Evolutionary conservation across 2,888 invertebrate genomes (phyloP).

Genomic region (Mythimna loreyi): DNA sequence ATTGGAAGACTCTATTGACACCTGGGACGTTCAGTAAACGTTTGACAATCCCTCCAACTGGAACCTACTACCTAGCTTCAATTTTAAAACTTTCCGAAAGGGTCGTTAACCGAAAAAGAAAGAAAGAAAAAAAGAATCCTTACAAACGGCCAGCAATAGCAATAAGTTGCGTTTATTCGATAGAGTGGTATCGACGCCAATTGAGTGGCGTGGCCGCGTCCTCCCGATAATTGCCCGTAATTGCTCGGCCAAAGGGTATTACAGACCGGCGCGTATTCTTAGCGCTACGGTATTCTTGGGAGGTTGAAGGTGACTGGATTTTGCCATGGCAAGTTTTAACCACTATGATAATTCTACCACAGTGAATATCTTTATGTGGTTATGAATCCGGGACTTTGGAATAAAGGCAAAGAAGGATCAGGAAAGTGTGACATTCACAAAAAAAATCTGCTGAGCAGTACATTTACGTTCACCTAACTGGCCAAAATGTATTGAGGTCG

Average conservation of each 20-base stretch:
- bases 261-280: slow-evolving; percentile 45
- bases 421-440: no score
- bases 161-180: slow-evolving; percentile 71
- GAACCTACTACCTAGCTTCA: no score
- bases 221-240: slow-evolving; percentile 77
- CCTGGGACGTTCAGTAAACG: no score
- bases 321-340: background rate
- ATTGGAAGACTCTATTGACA: no score
- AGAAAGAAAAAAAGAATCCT: slow-evolving; percentile 15
- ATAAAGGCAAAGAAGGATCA: no score
- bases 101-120: slow-evolving; percentile 44
- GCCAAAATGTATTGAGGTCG: no score
- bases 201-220: slow-evolving; percentile 73
- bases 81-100: background rate
- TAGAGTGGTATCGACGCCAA: slow-evolving; percentile 69
- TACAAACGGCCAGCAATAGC: slow-evolving; percentile 50
- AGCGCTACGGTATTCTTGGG: slow-evolving; percentile 29
- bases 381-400: no score
- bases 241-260: slow-evolving; percentile 69
- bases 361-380: no score
- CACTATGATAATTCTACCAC: no score
- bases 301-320: slow-evolving; percentile 22
- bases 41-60: no score
- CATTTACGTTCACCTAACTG: no score
- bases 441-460: no score